Base-by-base conservation (phyloP, 2,113 vertebrate genomes). In the Ictalurus punctatus region DNA sequence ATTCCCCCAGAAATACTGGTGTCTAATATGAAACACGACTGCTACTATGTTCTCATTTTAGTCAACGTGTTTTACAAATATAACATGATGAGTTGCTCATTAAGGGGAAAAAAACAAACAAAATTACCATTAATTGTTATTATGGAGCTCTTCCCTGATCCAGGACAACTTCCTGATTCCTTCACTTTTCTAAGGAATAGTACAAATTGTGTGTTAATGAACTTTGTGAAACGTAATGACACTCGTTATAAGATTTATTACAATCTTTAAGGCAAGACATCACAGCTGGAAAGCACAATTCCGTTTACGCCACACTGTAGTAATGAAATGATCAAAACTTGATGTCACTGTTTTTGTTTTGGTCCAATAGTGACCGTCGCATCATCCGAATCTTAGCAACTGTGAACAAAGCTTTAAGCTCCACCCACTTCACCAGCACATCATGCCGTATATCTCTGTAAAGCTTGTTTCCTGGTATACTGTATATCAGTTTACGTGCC, bases 91-190 rank as follows among this genome's bases (percentile, higher is more conserved):
- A 23, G 37, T 44, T 74, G 23, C 9, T 40, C 17, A 71, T 2
- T 30, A 12, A 21, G 76, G 1, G 37, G 21, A 1, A 71, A 52
- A 40, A 59, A 88, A 86, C 5, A 63, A 34, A 0, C 6, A 52
- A 84, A 67, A 44, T 92, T 91, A 94, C 93, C 93, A 84, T 90
- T 94, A 12, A 92, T 88, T 69, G 92, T 89, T 48, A 91, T 87
- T 69, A 92, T 91, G 84, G 91, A 80, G 76, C 89, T 92, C 90
- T 92, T 94, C 63, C 87, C 90, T 44, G 88, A 89, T 79, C 89
- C 91, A 37, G 92, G 89, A 84, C 93, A 91, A 69, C 84, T 92
- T 58, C 91, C 91, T 13, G 92, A 91, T 76, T 93, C 93, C 73
- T 93, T 93, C 23, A 92, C 76, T 90, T 92, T 92, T 84, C 93